Evolutionary conservation across 1,140 invertebrate genomes (phyloP).

Genomic region (Eufriesea mexicana): DNA sequence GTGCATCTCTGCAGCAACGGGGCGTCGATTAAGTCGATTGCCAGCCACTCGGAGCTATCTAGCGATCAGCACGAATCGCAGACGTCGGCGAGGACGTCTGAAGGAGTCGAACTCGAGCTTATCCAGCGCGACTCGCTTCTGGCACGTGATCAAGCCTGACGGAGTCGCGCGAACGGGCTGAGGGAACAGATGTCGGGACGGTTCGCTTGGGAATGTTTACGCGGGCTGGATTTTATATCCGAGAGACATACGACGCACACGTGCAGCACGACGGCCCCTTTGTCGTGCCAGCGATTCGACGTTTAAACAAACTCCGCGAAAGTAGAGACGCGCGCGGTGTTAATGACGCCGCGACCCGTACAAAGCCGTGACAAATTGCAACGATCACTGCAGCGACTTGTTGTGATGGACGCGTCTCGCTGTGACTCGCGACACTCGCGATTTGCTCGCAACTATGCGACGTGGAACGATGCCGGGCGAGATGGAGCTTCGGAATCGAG

Average conservation of each 20-base stretch:
- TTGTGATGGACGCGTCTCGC: conserved; percentile 50
- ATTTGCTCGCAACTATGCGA: neutral
- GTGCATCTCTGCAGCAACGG: neutral
- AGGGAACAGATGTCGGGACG: conserved; percentile 61
- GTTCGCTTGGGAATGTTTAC: conserved; percentile 67
- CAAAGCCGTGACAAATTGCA: conserved; percentile 64
- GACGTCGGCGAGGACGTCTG: neutral
- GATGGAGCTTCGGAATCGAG: neutral
- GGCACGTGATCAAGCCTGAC: conserved; percentile 60
- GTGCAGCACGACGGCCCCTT: conserved; percentile 51
- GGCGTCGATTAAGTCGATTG: conserved; percentile 48
- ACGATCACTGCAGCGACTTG: conserved; percentile 46
- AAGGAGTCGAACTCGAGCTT: neutral
- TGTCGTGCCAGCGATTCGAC: conserved; percentile 58
- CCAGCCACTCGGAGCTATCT: conserved; percentile 29
- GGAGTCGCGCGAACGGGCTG: conserved; percentile 45
- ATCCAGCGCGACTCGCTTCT: conserved; percentile 27
- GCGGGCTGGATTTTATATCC: conserved; percentile 63
- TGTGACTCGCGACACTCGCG: neutral
- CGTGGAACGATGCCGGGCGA: neutral
- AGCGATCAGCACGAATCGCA: conserved; percentile 12
- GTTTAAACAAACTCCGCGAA: conserved; percentile 65
- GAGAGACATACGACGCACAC: conserved; percentile 65
- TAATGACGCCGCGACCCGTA: conserved; percentile 50
- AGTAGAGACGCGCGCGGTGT: conserved; percentile 48